Evolutionary conservation across 2,888 invertebrate genomes (phyloP).

Genomic region (Dryocosmus kuriphilus): DNA sequence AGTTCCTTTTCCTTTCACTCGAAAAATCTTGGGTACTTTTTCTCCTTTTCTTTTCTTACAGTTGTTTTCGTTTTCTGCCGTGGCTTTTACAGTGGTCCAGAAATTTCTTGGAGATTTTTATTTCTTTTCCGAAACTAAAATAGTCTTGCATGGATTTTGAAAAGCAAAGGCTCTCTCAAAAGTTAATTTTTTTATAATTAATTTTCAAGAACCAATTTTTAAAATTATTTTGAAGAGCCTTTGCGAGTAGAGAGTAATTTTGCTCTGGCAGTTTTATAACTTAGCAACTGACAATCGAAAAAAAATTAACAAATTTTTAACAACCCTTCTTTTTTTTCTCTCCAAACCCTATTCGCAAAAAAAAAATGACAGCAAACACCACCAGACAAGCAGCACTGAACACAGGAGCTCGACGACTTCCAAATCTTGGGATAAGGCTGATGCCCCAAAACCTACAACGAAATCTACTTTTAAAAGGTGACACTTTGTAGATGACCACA

Average conservation of each 20-base stretch:
- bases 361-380: slow-evolving; percentile 71
- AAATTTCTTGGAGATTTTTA: neutral
- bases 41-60: neutral
- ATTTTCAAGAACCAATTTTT: neutral
- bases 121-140: neutral
- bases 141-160: neutral
- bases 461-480: slow-evolving; percentile 77
- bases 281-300: slow-evolving; percentile 24
- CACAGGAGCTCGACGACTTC: slow-evolving; percentile 74
- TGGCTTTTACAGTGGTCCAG: neutral
- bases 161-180: neutral
- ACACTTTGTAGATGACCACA: slow-evolving; percentile 55
- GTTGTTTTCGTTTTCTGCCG: neutral
- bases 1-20: neutral
- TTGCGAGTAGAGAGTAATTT: slow-evolving; percentile 2
- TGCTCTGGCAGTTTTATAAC: slow-evolving; percentile 3
- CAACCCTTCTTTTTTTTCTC: slow-evolving; percentile 58
- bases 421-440: slow-evolving; percentile 74
- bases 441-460: slow-evolving; percentile 68
- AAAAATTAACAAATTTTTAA: slow-evolving; percentile 60
- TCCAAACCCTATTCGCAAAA: slow-evolving; percentile 51
- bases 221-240: neutral
- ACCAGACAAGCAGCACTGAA: slow-evolving; percentile 75
- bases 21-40: neutral
- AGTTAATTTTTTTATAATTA: neutral